Evolutionary conservation across 2,888 invertebrate genomes (phyloP).

Genomic region (Tipula confusa): DNA sequence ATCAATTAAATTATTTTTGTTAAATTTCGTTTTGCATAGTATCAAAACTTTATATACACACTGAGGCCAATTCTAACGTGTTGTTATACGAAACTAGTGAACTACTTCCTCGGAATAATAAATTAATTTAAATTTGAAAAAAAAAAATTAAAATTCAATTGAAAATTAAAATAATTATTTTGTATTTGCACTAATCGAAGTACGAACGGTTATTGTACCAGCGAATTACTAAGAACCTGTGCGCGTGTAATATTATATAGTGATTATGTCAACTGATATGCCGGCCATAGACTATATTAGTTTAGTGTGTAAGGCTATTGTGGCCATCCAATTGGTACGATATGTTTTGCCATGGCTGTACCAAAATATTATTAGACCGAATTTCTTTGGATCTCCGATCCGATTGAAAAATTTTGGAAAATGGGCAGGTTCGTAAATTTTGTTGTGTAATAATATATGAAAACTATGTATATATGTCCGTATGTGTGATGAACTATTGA

Average conservation of each 20-base stretch:
- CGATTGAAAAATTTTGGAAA: constrained; percentile 66
- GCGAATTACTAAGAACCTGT: not conserved
- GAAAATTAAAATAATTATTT: not conserved
- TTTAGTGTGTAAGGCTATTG: constrained; percentile 41
- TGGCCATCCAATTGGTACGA: constrained; percentile 47
- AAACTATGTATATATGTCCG: not conserved
- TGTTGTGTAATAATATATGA: not conserved
- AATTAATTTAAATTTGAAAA: not conserved
- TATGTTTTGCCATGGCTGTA: constrained; percentile 48
- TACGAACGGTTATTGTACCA: not conserved
- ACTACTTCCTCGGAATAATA: not conserved
- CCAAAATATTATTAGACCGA: constrained; percentile 53
- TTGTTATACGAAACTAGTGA: not conserved
- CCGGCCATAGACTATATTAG: not conserved
- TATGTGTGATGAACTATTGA: not conserved
- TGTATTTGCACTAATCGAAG: not conserved
- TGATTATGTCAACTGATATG: not conserved
- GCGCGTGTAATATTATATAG: not conserved
- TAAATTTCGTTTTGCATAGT: not conserved
- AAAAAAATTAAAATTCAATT: not conserved
- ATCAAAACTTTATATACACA: not conserved
- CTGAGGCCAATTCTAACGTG: not conserved
- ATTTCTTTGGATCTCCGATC: constrained; percentile 56
- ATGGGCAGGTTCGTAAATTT: constrained; percentile 70
- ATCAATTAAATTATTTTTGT: not conserved